phyloP scores from a whole-genome alignment of 2,797 vertebrate genomes.

The Amazona finschi region DNA sequence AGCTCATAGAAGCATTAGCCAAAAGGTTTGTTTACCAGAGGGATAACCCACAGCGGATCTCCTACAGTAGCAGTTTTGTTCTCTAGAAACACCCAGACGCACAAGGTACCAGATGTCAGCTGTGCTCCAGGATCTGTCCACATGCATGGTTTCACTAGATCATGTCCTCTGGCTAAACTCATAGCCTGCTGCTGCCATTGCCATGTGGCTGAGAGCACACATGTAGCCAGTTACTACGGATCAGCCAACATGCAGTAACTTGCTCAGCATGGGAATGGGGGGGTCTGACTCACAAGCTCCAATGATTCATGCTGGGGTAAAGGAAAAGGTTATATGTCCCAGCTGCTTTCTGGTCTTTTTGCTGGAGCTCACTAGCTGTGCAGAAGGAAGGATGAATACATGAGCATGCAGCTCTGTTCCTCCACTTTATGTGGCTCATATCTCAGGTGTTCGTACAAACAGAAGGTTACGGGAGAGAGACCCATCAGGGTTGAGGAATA shows the following conservation, averaged over 20 bases:
- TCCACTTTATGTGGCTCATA: neutral
- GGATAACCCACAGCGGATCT: neutral
- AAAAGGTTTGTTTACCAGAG: constrained; percentile 16
- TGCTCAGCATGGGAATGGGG: neutral
- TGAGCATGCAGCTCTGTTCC: neutral
- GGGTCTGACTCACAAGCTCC: constrained; percentile 49
- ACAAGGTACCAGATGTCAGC: constrained; percentile 30
- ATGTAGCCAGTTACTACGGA: neutral
- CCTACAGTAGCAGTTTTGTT: constrained; percentile 43
- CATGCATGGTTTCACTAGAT: neutral
- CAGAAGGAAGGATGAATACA: neutral
- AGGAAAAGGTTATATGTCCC: constrained; percentile 4
- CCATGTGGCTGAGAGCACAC: neutral
- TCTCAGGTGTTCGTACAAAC: neutral
- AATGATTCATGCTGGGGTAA: constrained; percentile 53
- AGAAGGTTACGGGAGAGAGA: neutral
- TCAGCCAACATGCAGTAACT: neutral
- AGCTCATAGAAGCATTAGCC: neutral
- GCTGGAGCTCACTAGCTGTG: neutral
- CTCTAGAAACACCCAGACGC: constrained; percentile 4
- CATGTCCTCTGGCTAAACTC: neutral
- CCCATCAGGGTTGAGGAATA: neutral
- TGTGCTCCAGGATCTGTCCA: neutral
- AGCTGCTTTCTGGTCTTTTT: neutral
- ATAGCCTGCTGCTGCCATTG: neutral